Percentiles rank a stretch among this genome's conserved stretches.
phyloP scores from a whole-genome alignment of 2,797 vertebrate species.

The Pipistrellus nathusii region DNA sequence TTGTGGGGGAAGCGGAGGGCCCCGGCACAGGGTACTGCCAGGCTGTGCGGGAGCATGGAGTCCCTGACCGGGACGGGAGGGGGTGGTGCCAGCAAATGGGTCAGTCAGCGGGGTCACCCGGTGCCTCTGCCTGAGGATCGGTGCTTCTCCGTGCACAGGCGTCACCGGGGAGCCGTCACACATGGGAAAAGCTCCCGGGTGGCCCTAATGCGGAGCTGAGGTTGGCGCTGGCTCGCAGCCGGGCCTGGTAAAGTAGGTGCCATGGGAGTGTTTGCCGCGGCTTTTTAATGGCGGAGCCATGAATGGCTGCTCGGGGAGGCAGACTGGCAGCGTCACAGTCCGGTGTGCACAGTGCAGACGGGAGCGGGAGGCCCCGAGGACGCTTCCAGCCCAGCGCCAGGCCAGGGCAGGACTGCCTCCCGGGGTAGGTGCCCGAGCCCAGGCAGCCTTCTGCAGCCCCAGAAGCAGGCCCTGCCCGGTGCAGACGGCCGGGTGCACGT shows the following conservation, averaged over 20 bases:
- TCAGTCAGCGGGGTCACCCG: background rate
- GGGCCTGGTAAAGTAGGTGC: too few relatives aligned
- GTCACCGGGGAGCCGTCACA: background rate
- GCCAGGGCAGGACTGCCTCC: background rate
- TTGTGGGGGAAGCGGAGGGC: background rate
- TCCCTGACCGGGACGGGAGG: rapidly evolving
- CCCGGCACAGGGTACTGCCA: background rate
- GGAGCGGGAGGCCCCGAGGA: background rate
- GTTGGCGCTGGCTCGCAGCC: rapidly evolving
- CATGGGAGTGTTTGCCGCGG: background rate
- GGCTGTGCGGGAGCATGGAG: background rate
- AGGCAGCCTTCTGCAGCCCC: background rate
- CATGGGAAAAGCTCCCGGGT: background rate
- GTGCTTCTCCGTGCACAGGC: rapidly evolving
- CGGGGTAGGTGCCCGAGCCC: background rate
- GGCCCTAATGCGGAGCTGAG: rapidly evolving
- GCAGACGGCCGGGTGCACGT: background rate
- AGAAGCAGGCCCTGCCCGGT: background rate
- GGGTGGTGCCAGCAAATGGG: background rate
- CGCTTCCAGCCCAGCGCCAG: background rate
- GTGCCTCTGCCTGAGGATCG: background rate
- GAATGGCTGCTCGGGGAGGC: background rate
- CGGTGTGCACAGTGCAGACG: background rate
- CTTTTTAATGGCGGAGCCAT: background rate
- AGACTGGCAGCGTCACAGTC: background rate